Evolutionary conservation across 2,888 invertebrate species (phyloP), one percentile per base, ranked within the genome.

Genomic region (Lasioglossum leucozonium): DNA sequence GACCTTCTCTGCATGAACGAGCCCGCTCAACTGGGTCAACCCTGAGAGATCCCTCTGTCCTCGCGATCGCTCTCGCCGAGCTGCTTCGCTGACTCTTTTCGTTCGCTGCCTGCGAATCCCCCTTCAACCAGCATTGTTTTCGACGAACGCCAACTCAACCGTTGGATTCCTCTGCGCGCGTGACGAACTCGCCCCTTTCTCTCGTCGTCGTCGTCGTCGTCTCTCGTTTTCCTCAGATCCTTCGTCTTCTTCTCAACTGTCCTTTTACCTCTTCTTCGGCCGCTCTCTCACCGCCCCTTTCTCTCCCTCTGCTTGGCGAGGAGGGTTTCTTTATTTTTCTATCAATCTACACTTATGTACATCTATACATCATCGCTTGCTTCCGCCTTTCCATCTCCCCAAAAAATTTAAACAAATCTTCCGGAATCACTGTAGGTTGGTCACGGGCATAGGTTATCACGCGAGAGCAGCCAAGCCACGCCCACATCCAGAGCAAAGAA

Each of bases 1-100:
- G 79, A 81, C 72, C 77, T 74, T 81, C 55, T 79, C 65, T 51
- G 78, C 72, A 62, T 51, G 79, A 67, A 81, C 40, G 42, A 78
- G 65, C 67, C 58, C 77, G 55, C 62, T 44, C 78, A 82, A 79
- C 72, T 85, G 22, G 81, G 82, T 78, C 84, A 69, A 34, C 40
- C 34, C n/a, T 30, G 51, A 51, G 13, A 22, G 16, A 16, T 81
- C 13, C 34, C 37, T 44, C 58, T 72, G 44, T 18, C 37, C 69
- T 26, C 79, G 62, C 37, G 72, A 79, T 76, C 75, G 75, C 65
- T 34, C 62, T 37, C 5, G 30, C 18, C 11, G 30, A 62, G 51
- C 42, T 10, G 5, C 42, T 4, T 4, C 5, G 42, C 34, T n/a
- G 67, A 18, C n/a, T 11, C 67, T 40, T 76, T 55, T 76, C 67